phyloP scores from a whole-genome alignment of 2,113 vertebrate genomes.

The Ciconia maguari region DNA sequence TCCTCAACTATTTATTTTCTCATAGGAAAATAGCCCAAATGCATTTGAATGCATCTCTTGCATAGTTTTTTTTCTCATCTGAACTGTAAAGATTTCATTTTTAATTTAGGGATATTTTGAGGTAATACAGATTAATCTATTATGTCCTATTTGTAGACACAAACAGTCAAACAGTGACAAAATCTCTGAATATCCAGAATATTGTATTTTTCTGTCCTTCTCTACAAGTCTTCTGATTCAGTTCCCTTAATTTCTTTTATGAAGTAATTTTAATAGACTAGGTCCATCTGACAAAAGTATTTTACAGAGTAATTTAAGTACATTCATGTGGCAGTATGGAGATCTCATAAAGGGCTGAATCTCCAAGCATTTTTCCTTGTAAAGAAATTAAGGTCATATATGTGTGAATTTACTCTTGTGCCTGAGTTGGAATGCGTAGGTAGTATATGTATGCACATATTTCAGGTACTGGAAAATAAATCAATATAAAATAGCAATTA shows the following conservation, averaged over 20 bases:
- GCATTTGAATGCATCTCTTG: background rate
- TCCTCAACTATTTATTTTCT: slow-evolving; percentile 16
- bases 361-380: background rate
- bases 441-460: background rate
- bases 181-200: background rate
- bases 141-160: background rate
- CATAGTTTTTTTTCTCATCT: background rate
- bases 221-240: background rate
- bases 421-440: background rate
- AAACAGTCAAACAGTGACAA: background rate
- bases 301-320: background rate
- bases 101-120: background rate
- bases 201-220: background rate
- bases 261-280: background rate
- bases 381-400: background rate
- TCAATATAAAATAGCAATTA: background rate
- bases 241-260: background rate
- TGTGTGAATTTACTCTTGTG: background rate
- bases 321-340: background rate
- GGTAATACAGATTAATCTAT: background rate
- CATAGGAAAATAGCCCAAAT: background rate
- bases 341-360: background rate
- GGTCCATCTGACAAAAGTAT: background rate
- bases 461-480: background rate
- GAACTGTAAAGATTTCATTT: background rate